phyloP scores from a whole-genome alignment of 2,113 vertebrate species.

The Pseudolaguvia tuberculata region DNA sequence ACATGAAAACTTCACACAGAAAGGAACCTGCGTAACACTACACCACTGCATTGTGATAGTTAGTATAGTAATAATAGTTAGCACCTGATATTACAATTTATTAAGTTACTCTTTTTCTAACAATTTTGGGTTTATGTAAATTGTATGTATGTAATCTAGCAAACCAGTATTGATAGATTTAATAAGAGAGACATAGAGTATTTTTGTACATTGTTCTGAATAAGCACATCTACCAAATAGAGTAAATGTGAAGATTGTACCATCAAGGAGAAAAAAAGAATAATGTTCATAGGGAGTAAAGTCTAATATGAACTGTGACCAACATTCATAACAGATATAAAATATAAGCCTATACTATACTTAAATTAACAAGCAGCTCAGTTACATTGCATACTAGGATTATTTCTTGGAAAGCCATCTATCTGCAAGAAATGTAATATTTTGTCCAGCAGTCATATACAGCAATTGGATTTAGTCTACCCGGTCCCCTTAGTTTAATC shows the following conservation, averaged over 20 bases:
- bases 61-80: too few species aligned
- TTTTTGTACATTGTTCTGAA: too few species aligned
- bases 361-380: constrained; percentile 1
- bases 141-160: too few species aligned
- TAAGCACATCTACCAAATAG: too few species aligned
- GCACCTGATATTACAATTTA: too few species aligned
- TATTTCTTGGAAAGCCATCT: neutral
- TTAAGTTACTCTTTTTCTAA: too few species aligned
- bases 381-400: constrained; percentile 6
- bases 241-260: neutral
- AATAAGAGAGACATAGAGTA: too few species aligned
- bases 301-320: neutral
- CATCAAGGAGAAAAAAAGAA: neutral
- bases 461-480: constrained; percentile 21
- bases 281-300: neutral
- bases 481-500: constrained; percentile 25
- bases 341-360: constrained; percentile 7
- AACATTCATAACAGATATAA: neutral
- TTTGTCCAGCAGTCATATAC: neutral
- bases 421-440: constrained; percentile 5
- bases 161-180: too few species aligned
- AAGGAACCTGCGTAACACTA: too few species aligned
- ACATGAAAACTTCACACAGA: too few species aligned
- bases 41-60: too few species aligned
- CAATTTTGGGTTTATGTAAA: too few species aligned